Percentiles rank a stretch among this genome's conserved stretches.
Conservation (phyloP, 1,140 invertebrate species). For the Pseudomyrmex concolor region DNA sequence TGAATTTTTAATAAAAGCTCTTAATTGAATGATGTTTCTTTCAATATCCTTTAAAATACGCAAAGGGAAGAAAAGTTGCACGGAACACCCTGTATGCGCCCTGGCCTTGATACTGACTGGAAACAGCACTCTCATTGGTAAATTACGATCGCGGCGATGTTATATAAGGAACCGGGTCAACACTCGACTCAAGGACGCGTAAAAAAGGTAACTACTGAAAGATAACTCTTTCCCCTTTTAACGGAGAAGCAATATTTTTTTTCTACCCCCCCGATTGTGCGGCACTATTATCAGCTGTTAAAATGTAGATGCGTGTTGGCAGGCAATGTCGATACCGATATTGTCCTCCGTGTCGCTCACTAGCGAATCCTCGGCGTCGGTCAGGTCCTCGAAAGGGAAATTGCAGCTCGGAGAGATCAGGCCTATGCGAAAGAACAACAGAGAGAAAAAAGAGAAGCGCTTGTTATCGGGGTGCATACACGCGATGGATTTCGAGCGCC, state of each 20-base stretch:
- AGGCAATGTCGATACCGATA: constrained; percentile 80
- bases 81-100: constrained; percentile 19
- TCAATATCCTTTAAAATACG: not conserved
- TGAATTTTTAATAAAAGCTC: not conserved
- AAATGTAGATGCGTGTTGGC: constrained; percentile 67
- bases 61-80: not conserved
- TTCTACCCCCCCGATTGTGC: constrained; percentile 78
- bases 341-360: constrained; percentile 82
- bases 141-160: constrained; percentile 22
- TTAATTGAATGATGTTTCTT: not conserved
- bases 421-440: constrained; percentile 81
- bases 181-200: not conserved
- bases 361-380: constrained; percentile 83
- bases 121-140: constrained; percentile 10
- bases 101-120: constrained; percentile 13
- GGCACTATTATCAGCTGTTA: constrained; percentile 70
- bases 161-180: constrained; percentile 2
- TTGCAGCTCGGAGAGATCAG: constrained; percentile 80
- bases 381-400: constrained; percentile 84
- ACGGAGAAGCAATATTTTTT: constrained; percentile 24
- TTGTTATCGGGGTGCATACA: constrained; percentile 50
- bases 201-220: not conserved
- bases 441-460: constrained; percentile 73
- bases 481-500: not conserved
- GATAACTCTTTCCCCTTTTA: too few species aligned